Evolutionary conservation across 1,140 invertebrate genomes (phyloP).

Genomic region (Steinernema khuongi): DNA sequence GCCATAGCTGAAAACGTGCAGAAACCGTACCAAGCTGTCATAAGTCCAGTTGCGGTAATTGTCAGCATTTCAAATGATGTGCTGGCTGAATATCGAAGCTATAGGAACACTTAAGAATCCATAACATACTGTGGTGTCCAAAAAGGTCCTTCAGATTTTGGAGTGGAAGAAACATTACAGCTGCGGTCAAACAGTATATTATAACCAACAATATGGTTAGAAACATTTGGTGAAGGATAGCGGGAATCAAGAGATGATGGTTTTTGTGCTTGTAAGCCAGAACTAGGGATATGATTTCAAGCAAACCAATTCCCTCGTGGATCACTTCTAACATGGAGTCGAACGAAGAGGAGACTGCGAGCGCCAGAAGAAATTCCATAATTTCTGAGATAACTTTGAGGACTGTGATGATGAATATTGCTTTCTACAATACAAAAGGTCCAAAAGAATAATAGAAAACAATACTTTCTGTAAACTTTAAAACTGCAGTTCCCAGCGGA

Average conservation of each 20-base stretch:
- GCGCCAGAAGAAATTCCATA: neutral
- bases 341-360: neutral
- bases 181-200: neutral
- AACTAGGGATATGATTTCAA: neutral
- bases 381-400: neutral
- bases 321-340: neutral
- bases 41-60: neutral
- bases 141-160: neutral
- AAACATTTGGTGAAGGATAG: neutral
- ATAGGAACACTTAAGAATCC: neutral
- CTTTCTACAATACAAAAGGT: neutral
- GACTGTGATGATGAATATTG: neutral
- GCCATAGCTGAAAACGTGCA: neutral
- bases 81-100: neutral
- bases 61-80: neutral
- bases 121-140: neutral
- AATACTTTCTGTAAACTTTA: too few relatives aligned
- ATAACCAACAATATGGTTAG: neutral
- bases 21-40: neutral
- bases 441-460: too few relatives aligned
- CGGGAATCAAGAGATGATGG: neutral
- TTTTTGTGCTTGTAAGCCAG: neutral
- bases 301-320: neutral
- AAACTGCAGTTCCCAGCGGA: too few relatives aligned
- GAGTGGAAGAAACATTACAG: neutral